Evolutionary conservation across 1,140 invertebrate genomes (phyloP).

Genomic region (Drosophila punjabiensis): DNA sequence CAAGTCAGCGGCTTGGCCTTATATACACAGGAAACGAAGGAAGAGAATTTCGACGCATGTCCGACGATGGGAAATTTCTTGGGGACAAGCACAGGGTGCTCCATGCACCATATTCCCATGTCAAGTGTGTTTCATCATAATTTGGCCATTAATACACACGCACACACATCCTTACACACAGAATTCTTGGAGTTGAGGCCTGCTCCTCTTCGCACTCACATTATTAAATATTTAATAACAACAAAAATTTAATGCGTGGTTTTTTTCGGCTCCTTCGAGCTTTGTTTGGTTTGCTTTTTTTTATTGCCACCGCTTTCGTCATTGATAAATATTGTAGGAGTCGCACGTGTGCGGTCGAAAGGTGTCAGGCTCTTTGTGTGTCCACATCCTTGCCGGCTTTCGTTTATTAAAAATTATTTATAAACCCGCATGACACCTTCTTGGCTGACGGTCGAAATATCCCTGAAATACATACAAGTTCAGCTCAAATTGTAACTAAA

Average conservation of each 20-base stretch:
- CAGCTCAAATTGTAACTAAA: background rate
- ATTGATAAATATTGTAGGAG: slow-evolving; percentile 48
- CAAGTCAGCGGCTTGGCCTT: slow-evolving; percentile 17
- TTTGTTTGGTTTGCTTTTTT: slow-evolving; percentile 4
- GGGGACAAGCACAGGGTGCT: slow-evolving; percentile 59
- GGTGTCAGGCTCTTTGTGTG: slow-evolving; percentile 42
- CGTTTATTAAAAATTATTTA: slow-evolving; percentile 46
- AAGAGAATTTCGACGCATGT: slow-evolving; percentile 45
- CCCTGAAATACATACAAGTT: background rate
- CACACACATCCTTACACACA: slow-evolving; percentile 7
- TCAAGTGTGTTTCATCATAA: slow-evolving; percentile 80
- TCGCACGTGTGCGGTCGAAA: slow-evolving; percentile 38
- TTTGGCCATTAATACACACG: slow-evolving; percentile 68
- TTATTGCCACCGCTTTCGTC: slow-evolving; percentile 36
- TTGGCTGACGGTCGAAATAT: background rate
- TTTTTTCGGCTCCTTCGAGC: slow-evolving; percentile 33
- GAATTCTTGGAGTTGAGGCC: slow-evolving; percentile 45
- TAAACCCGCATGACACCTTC: slow-evolving; percentile 22
- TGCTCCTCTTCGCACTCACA: slow-evolving; percentile 39
- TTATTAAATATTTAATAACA: slow-evolving; percentile 79
- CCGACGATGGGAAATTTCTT: slow-evolving; percentile 31
- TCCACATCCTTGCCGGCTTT: slow-evolving; percentile 21
- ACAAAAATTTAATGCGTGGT: slow-evolving; percentile 42
- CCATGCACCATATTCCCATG: slow-evolving; percentile 24
- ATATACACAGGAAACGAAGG: slow-evolving; percentile 64